These are phyloP conservation scores for Bombyx mori DNA, from an alignment of 1,140 invertebrate genomes.

Conservation along the genomic window ASM3026992v2 NC_085129.1:6067501-6068000, in stretches of 20 bases:
- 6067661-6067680: background rate
- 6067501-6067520: too few relatives aligned
- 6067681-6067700: too few relatives aligned
- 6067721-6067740: slow-evolving; percentile 5
- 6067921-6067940: too few relatives aligned
- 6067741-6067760: slow-evolving; percentile 48
- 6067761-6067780: slow-evolving; percentile 22
- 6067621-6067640: background rate
- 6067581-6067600: background rate
- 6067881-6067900: too few relatives aligned
- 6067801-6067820: slow-evolving; percentile 11
- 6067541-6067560: too few relatives aligned
- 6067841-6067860: slow-evolving; percentile 47
- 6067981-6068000: too few relatives aligned
- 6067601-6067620: background rate
- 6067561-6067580: background rate
- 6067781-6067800: slow-evolving; percentile 15
- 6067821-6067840: slow-evolving; percentile 44
- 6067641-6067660: too few relatives aligned
- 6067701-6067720: slow-evolving; percentile 3
- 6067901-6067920: too few relatives aligned
- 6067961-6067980: too few relatives aligned
- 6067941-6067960: too few relatives aligned
- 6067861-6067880: slow-evolving; percentile 20
- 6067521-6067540: too few relatives aligned